phyloP scores from a whole-genome alignment of 30 jellyfish, hydroid and myxozoan genomes.

The Morbakka virulenta region DNA sequence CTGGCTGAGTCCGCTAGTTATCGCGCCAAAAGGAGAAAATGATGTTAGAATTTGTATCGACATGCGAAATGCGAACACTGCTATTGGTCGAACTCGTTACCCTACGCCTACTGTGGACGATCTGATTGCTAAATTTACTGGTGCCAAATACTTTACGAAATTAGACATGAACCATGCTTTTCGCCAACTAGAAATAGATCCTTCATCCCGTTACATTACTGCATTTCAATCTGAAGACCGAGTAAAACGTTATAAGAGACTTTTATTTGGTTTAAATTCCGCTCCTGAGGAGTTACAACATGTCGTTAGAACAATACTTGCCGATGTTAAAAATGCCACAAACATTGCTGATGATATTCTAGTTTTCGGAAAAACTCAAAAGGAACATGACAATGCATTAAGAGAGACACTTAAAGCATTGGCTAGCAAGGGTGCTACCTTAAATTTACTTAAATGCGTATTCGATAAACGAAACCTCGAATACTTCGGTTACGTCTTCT shows the following conservation, averaged over 20 bases:
- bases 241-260: slow-evolving; percentile 5
- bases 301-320: neutral
- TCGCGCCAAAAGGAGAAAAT: slow-evolving; percentile 20
- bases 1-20: neutral
- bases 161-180: slow-evolving; percentile 42
- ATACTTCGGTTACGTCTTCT: slow-evolving; percentile 2
- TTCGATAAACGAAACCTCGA: slow-evolving; percentile 26
- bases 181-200: slow-evolving; percentile 1
- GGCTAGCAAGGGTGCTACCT: slow-evolving; percentile 21
- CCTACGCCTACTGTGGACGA: slow-evolving; percentile 43
- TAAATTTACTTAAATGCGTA: slow-evolving; percentile 19
- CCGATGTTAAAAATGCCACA: neutral
- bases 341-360: slow-evolving; percentile 8
- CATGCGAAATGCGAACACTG: slow-evolving; percentile 23
- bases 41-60: slow-evolving; percentile 1
- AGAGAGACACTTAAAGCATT: neutral
- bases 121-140: neutral
- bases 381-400: neutral
- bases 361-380: neutral
- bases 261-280: neutral
- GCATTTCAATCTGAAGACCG: slow-evolving; percentile 17
- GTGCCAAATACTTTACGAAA: slow-evolving; percentile 17
- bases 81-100: slow-evolving; percentile 14
- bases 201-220: slow-evolving; percentile 2
- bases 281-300: slow-evolving; percentile 12